Base-by-base conservation (phyloP, 2,797 vertebrate species). In the Mycteria americana region DNA sequence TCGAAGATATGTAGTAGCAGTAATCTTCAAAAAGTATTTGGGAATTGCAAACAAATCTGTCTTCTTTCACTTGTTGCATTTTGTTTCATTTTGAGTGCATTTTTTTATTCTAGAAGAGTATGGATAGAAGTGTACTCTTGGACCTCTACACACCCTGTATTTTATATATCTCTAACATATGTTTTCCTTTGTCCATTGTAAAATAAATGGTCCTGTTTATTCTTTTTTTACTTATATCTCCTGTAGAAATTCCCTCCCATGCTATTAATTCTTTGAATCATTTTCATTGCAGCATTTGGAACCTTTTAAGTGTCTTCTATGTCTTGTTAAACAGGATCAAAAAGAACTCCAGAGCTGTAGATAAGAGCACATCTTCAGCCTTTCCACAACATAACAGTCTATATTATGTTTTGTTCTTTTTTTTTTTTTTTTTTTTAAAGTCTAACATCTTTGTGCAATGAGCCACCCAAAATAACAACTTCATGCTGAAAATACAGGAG, bases 151-250 rank as follows among this genome's bases (percentile, higher is more conserved):
- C 8, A 23, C 33, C 10, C 37, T 84, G 10, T 45, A 39, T 92
- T 81, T 91, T 88, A 51, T 92, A 69, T 94, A 56, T 63, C 25
- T 96, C 65, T 91, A 85, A 81, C 91, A 94, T 84, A 89, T 92
- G 92, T 93, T 94, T 93, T 93, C 97, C 92, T 97, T 88, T 88
- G 91, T 54, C 81, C 31, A 51, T 91, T 95, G 96, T 94, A 97
- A 97, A 97, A 95, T 94, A 96, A 94, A 96, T 96, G 88, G 23
- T 85, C 92, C 93, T 93, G 69, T 93, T 95, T 97, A 92, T 95
- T 88, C 27, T 78, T 94, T 87, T 96, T 89, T 91, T 85, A 73
- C 79, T 88, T 72, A 35, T 76, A 86, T 85, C 81, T 97, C 79
- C 93, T 74, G 70, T 78, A 78, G 78, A 89, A 79, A 76, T 95